Evolutionary conservation across 2,888 invertebrate genomes (phyloP).

Genomic region (Onthophagus sagittarius): DNA sequence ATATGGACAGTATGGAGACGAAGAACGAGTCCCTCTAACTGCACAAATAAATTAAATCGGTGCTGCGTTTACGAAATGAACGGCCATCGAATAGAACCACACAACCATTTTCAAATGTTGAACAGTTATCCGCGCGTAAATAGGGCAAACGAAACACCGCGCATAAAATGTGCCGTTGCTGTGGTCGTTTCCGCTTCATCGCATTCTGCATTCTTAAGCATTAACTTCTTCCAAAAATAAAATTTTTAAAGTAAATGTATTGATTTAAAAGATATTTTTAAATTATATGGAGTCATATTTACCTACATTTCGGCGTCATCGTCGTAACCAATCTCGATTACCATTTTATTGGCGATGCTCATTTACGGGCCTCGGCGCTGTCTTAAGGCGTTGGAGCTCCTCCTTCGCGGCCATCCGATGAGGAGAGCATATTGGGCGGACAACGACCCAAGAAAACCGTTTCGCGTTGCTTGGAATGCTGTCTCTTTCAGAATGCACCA

Average conservation of each 20-base stretch:
- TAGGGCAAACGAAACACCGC: neutral
- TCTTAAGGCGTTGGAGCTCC: slow-evolving; percentile 27
- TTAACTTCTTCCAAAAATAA: neutral
- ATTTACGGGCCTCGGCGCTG: slow-evolving; percentile 33
- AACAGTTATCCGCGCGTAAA: neutral
- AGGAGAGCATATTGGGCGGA: slow-evolving; percentile 33
- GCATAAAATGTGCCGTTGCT: neutral
- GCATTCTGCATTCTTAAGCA: neutral
- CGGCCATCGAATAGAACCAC: neutral
- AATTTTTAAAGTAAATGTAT: no score
- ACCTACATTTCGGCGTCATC: slow-evolving; percentile 31
- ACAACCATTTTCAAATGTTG: neutral
- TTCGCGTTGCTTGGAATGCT: slow-evolving; percentile 33
- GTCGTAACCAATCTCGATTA: slow-evolving; percentile 33
- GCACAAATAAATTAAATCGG: neutral
- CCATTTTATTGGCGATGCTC: slow-evolving; percentile 38
- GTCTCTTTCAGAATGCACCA: slow-evolving; percentile 24
- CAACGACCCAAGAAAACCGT: slow-evolving; percentile 41
- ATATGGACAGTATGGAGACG: neutral
- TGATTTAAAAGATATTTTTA: no score
- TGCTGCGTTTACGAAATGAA: neutral
- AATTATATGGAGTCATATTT: slow-evolving; percentile 32
- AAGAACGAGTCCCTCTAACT: neutral
- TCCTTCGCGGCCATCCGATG: neutral
- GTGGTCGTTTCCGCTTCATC: neutral